Conservation (phyloP, 2,888 invertebrate genomes). For the Sesia bembeciformis region DNA sequence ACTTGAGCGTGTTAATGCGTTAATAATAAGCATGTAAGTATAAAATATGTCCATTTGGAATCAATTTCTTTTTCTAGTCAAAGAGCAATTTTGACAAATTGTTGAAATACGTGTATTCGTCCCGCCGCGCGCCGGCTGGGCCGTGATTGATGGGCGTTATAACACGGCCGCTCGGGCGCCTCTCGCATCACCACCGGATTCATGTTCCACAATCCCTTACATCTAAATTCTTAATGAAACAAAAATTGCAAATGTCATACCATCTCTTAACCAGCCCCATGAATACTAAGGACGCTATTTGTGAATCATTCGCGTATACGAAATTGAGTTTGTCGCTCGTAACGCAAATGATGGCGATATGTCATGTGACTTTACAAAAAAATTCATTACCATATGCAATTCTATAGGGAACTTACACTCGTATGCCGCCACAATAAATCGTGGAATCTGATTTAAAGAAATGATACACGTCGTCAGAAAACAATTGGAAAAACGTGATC, state of each 20-base stretch:
- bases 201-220: slow-evolving; percentile 56
- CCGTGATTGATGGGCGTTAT: slow-evolving; percentile 33
- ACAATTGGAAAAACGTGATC: slow-evolving; percentile 70
- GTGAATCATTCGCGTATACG: slow-evolving; percentile 55
- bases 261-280: slow-evolving; percentile 58
- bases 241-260: slow-evolving; percentile 70
- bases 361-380: slow-evolving; percentile 35
- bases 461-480: slow-evolving; percentile 72
- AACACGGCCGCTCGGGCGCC: slow-evolving; percentile 21
- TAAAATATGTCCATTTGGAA: no score
- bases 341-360: slow-evolving; percentile 55
- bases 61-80: no score
- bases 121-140: slow-evolving; percentile 12
- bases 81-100: slow-evolving; percentile 31
- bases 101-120: slow-evolving; percentile 26
- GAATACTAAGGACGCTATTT: slow-evolving; percentile 71
- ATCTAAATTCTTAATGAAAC: slow-evolving; percentile 70
- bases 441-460: slow-evolving; percentile 64
- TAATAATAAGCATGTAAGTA: no score
- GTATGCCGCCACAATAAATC: slow-evolving; percentile 47
- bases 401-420: slow-evolving; percentile 21
- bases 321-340: slow-evolving; percentile 52
- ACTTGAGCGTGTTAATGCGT: no score
- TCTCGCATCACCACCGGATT: slow-evolving; percentile 31
- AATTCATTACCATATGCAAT: slow-evolving; percentile 29